Base-by-base conservation (phyloP, 2,113 vertebrate species). In the Pogona vitticeps region DNA sequence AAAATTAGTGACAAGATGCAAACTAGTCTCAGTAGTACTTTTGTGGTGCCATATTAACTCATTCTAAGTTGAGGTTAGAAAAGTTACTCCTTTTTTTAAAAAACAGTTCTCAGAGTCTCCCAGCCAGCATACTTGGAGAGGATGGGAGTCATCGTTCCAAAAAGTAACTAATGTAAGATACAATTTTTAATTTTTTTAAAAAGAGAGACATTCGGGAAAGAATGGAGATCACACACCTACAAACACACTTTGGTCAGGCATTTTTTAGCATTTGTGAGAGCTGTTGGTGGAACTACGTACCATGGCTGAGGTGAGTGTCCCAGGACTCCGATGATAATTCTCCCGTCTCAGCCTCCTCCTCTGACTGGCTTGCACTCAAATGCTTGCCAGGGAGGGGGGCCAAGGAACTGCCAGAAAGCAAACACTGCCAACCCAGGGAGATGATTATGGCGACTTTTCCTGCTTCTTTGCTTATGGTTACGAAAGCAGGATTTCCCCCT, bases 361-460 rank as follows among this genome's bases (percentile, higher is more conserved):
- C 46, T 86, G 86, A 81, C 91, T 84, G 65, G 65, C 65, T 68
- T 18, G 28, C 63, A 26, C 88, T 26, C 38, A 65, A 91, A 91
- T 93, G 91, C 94, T 95, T 95, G 93, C 87, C 59, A 76, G 83
- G 33, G 3, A 92, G 71, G 28, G n/a, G 38, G 86, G 81, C 93
- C 93, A 80, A 92, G 90, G 86, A 94, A 83, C 84, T 90, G 91
- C 92, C 94, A 93, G 89, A 92, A 85, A 90, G 4, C 92, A 90
- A 94, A 90, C 90, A 88, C 75, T 52, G 77, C 93, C 90, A 89
- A 88, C 78, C 65, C 40, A n/a, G 80, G 84, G 59, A 72, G 91
- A 94, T 94, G 94, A 95, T 94, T 92, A 92, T 58, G 93, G 91
- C 93, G 93, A 94, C 93, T 94, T 94, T 89, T 80, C 91, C 86